Conservation (phyloP, 2,113 vertebrate genomes). For the Peromyscus maniculatus region DNA sequence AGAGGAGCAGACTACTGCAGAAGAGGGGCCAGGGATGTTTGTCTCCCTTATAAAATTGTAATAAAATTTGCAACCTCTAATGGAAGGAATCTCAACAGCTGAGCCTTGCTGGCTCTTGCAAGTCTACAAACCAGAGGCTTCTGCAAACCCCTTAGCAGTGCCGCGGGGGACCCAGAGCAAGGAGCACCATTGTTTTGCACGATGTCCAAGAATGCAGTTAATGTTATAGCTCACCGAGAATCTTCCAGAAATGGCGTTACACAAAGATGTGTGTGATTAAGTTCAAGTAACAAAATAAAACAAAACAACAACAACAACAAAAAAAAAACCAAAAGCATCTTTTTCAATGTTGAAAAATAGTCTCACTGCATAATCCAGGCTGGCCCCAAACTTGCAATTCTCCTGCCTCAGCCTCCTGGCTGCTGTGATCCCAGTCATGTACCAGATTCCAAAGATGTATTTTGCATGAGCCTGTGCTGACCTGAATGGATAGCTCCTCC, state of each 20-base stretch:
- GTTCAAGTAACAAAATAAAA: background rate
- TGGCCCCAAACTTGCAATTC: background rate
- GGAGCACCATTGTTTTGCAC: background rate
- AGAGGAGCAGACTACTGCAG: slow-evolving; percentile 7
- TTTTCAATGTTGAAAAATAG: background rate
- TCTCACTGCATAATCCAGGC: background rate
- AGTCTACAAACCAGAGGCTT: background rate
- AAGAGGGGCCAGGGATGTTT: background rate
- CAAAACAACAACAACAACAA: background rate
- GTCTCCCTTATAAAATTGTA: slow-evolving; percentile 40
- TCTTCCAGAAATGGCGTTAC: background rate
- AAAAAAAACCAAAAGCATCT: background rate
- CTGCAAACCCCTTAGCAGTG: background rate
- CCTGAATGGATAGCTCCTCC: background rate
- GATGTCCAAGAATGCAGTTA: background rate
- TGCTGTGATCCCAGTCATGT: background rate
- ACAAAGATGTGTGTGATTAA: background rate
- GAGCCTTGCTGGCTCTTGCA: background rate
- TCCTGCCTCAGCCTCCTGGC: too few species aligned
- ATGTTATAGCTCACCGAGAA: background rate
- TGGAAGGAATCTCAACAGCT: background rate
- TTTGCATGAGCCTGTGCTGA: background rate
- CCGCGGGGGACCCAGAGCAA: background rate
- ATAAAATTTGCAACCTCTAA: background rate
- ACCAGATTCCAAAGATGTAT: background rate